phyloP scores from a whole-genome alignment of 2,797 vertebrate species.

The Hemibagrus guttatus region DNA sequence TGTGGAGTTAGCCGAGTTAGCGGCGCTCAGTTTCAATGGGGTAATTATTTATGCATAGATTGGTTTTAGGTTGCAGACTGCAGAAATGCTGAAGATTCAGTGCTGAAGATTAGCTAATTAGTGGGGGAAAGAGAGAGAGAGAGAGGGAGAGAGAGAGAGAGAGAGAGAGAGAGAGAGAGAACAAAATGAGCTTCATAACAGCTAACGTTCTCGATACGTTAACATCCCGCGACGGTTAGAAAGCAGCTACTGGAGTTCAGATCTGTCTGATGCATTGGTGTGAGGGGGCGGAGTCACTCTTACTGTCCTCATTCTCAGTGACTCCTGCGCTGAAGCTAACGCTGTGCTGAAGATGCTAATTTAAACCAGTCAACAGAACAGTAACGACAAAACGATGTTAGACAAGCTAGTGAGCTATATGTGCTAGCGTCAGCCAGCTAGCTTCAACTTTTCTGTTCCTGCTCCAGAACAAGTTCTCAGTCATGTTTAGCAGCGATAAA shows the following conservation, averaged over 20 bases:
- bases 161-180: neutral
- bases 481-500: no score
- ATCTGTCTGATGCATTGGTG: neutral
- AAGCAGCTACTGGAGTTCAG: neutral
- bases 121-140: neutral
- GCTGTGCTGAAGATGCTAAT: neutral
- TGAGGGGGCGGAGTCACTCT: neutral
- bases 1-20: neutral
- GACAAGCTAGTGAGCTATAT: neutral
- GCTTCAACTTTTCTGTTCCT: neutral
- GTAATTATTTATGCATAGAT: constrained; percentile 34
- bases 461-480: no score
- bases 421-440: neutral
- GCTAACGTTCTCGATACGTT: neutral
- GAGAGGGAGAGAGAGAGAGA: neutral
- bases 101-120: constrained; percentile 40
- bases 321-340: neutral
- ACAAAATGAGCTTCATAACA: neutral
- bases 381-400: neutral
- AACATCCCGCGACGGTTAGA: neutral
- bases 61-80: constrained; percentile 35
- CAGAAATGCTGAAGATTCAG: neutral
- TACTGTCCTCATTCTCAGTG: neutral
- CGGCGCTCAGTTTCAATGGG: constrained; percentile 7
- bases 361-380: neutral